Percentiles rank a stretch among this genome's conserved stretches.
phyloP scores from a whole-genome alignment of 2,888 invertebrate species.

The Platycheirus rosarum region DNA sequence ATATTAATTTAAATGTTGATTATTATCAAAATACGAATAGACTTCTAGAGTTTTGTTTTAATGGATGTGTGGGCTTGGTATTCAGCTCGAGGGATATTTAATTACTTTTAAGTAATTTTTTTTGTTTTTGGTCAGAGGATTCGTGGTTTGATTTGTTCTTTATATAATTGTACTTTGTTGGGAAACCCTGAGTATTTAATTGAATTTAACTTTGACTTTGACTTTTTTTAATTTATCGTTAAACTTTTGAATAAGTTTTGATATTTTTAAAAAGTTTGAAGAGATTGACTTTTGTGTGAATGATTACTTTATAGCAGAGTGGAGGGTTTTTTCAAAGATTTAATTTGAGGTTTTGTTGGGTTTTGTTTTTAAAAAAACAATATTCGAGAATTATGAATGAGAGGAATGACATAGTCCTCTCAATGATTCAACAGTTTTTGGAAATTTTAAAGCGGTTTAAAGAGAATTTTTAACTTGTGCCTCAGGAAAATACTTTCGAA shows the following conservation, averaged over 20 bases:
- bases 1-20: constrained; percentile 42
- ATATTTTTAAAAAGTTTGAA: neutral
- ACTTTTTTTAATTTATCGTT: neutral
- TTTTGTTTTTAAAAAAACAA: no score
- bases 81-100: constrained; percentile 30
- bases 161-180: constrained; percentile 22
- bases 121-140: neutral
- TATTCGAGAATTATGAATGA: no score
- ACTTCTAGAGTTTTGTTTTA: neutral
- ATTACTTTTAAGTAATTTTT: constrained; percentile 27
- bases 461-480: no score
- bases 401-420: no score
- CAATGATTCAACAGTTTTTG: no score
- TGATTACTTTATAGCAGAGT: no score
- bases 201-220: neutral
- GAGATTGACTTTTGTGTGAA: neutral
- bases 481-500: no score
- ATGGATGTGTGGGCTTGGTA: neutral
- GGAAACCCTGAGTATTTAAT: constrained; percentile 21
- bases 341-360: no score
- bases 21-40: constrained; percentile 28
- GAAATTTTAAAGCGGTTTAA: no score
- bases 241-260: constrained; percentile 10
- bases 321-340: no score
- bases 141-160: constrained; percentile 8